A percentile compares a stretch with the other conserved stretches of the same genome.
Conservation (phyloP, 2,888 invertebrate species). For the Mythimna pallens region DNA sequence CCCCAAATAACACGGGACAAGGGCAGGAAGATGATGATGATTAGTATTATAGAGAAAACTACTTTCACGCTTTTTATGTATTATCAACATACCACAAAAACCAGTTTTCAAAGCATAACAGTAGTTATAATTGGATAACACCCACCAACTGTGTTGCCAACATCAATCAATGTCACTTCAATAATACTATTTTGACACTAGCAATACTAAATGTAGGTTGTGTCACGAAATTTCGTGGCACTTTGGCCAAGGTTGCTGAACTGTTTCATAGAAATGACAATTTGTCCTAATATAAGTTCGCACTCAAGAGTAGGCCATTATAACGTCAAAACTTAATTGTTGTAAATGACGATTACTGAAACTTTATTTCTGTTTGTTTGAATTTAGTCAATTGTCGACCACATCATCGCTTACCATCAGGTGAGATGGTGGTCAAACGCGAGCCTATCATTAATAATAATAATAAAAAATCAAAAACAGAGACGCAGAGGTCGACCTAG, state of each 20-base stretch:
- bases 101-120: constrained; percentile 9
- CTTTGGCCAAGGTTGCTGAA: constrained; percentile 7
- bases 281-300: not conserved
- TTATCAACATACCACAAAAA: not conserved
- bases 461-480: no score
- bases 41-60: no score
- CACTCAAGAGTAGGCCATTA: not conserved
- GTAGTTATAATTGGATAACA: constrained; percentile 27
- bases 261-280: not conserved
- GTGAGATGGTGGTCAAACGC: no score
- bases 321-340: not conserved
- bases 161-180: constrained; percentile 59
- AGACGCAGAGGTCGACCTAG: no score
- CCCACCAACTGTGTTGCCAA: constrained; percentile 30
- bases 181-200: constrained; percentile 54
- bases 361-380: not conserved
- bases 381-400: no score
- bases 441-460: no score
- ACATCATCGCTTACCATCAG: no score
- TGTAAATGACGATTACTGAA: not conserved
- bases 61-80: no score
- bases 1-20: no score
- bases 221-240: constrained; percentile 33
- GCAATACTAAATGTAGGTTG: constrained; percentile 34
- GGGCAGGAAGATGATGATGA: no score